Conservation (phyloP, 92 coral and sea anemone species). For the Galaxea fascicularis region DNA sequence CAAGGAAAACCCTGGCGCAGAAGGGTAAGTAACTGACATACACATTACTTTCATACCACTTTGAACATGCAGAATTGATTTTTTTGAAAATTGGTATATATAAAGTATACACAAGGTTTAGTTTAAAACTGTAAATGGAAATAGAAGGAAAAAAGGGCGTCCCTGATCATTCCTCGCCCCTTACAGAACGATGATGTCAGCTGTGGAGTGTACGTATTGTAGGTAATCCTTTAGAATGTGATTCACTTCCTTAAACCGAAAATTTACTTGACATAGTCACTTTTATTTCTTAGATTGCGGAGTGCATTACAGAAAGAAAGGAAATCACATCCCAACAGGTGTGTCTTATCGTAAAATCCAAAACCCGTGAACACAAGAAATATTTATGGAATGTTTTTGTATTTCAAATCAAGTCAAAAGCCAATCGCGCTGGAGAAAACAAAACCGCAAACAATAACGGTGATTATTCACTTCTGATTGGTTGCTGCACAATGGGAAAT, state of each 20-base stretch:
- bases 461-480: too few relatives aligned
- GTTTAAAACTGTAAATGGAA: too few relatives aligned
- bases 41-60: not conserved
- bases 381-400: too few relatives aligned
- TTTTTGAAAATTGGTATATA: not conserved
- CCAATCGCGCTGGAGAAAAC: too few relatives aligned
- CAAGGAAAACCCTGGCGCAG: slow-evolving; percentile 7
- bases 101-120: too few relatives aligned
- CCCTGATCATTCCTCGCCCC: not conserved
- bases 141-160: too few relatives aligned
- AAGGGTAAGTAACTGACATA: not conserved
- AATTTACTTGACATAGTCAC: not conserved
- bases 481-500: too few relatives aligned
- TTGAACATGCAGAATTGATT: not conserved
- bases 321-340: slow-evolving; percentile 6
- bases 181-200: not conserved
- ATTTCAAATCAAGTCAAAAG: too few relatives aligned
- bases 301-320: slow-evolving; percentile 12
- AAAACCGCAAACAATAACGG: too few relatives aligned
- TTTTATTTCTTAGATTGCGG: not conserved
- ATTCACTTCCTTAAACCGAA: not conserved
- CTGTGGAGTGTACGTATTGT: not conserved
- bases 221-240: not conserved
- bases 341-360: too few relatives aligned
- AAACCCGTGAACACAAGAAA: too few relatives aligned